Base-by-base conservation (phyloP, 2,888 invertebrate species). In the Ellobium chinense region DNA sequence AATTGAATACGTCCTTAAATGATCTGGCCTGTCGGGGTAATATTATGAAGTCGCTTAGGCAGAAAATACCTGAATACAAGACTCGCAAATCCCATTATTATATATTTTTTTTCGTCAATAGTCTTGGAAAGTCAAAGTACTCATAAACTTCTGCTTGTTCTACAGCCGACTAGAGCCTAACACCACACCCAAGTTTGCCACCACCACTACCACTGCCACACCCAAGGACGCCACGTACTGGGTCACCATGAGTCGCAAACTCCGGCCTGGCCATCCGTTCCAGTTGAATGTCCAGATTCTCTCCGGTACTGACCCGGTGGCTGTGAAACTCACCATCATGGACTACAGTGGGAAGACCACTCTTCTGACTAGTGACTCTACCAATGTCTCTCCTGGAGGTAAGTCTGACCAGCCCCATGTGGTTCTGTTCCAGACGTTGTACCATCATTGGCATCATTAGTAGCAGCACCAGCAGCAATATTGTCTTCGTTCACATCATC, bases 181-280 rank as follows among this genome's bases (percentile, higher is more conserved):
- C 18, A 46, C 18, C 46, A 12, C 46, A 46, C 46, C 46, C 46
- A 18, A 12, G 46, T 46, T 46, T 46, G 7, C 46, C 46, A 27
- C 27, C 31, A 65, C 63, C 14, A 74, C 74, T 2, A 58, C 56
- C 1, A 4, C 72, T 2, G 1, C n/a, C 12, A 29, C 58, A 1
- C 72, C 34, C 29, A 36, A 37, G 34, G 31, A 58, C n/a, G 78
- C 70, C 62, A 78, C 70, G 14, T 78, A 78, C 70, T 70, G 70
- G 78, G 21, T 70, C 4, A 46, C 63, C 31, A 24, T 46, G 54
- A 60, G 62, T 66, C n/a, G n/a, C 46, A 78, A n/a, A n/a, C 2
- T 78, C 2, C 12, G 78, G 12, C 70, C 62, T 12, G 78, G 78
- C 12, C 69, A 34, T 2, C 31, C 62, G 0, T 0, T 70, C 2